A percentile compares a stretch with the other conserved stretches of the same genome.
Evolutionary conservation across 53 echinoderm and acorn worm species (phyloP).

Genomic region (Antedon mediterranea): DNA sequence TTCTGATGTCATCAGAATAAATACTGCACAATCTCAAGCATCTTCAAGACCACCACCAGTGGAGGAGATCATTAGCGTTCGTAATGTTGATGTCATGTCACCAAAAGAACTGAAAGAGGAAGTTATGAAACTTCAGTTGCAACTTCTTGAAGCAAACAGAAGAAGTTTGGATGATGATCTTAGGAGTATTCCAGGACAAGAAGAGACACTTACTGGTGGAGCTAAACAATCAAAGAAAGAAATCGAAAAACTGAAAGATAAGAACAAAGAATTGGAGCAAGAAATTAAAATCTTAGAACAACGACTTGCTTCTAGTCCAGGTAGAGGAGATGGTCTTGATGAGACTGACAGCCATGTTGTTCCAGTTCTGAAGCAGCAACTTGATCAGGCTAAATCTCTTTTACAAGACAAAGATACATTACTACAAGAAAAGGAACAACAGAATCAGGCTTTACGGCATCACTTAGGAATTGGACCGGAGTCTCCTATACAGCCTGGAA

Average conservation of each 20-base stretch:
- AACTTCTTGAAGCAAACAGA: slow-evolving; percentile 10
- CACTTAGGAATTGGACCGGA: slow-evolving; percentile 66
- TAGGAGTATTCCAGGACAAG: slow-evolving; percentile 51
- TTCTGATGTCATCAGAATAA: slow-evolving; percentile 14
- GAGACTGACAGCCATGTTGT: slow-evolving; percentile 51
- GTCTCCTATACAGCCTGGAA: slow-evolving; percentile 54
- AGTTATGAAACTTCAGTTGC: not conserved
- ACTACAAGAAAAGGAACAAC: slow-evolving; percentile 60
- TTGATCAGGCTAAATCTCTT: slow-evolving; percentile 88
- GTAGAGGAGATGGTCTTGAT: not conserved
- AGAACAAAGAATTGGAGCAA: slow-evolving; percentile 39
- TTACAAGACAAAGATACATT: slow-evolving; percentile 63
- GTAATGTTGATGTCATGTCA: slow-evolving; percentile 3
- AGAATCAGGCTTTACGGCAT: slow-evolving; percentile 47
- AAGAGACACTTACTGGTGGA: slow-evolving; percentile 14
- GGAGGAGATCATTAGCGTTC: slow-evolving; percentile 22
- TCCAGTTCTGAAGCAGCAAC: slow-evolving; percentile 81
- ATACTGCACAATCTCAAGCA: slow-evolving; percentile 1
- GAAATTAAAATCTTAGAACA: slow-evolving; percentile 38
- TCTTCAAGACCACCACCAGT: not conserved
- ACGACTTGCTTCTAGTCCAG: slow-evolving; percentile 42
- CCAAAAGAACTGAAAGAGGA: slow-evolving; percentile 4
- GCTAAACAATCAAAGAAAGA: slow-evolving; percentile 19
- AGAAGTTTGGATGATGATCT: slow-evolving; percentile 26
- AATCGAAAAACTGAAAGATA: slow-evolving; percentile 26